These are phyloP conservation scores for Xenops minutus DNA, from an alignment of 2,797 vertebrate species.

Conservation along the genomic window DNA sequence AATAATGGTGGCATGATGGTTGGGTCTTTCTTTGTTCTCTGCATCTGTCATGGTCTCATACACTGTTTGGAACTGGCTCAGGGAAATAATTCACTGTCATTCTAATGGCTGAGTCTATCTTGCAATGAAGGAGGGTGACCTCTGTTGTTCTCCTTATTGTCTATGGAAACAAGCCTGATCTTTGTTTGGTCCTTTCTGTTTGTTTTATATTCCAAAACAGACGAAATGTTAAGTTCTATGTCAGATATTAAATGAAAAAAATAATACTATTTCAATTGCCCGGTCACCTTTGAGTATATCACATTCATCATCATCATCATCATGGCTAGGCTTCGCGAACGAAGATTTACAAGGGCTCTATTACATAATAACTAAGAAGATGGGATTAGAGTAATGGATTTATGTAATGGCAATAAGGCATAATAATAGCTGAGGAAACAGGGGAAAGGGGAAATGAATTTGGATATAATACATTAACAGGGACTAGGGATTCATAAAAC, in stretches of 20 bases:
- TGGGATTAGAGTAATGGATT: constrained; percentile 23
- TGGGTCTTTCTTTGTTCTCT: not conserved
- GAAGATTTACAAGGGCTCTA: too few species aligned
- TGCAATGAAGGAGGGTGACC: not conserved
- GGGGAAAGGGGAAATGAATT: not conserved
- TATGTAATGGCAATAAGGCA: not conserved
- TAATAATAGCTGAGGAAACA: constrained; percentile 1
- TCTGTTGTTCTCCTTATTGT: not conserved
- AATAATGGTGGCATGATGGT: not conserved
- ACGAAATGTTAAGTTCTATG: constrained; percentile 36
- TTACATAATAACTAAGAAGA: constrained; percentile 67
- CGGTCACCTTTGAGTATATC: constrained; percentile 42
- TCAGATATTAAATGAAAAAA: constrained; percentile 68
- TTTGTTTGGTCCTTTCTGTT: constrained; percentile 8
- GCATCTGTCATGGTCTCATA: not conserved
- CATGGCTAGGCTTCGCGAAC: too few species aligned
- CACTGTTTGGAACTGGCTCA: not conserved
- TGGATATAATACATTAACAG: constrained; percentile 5
- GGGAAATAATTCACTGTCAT: not conserved
- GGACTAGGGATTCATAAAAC: not conserved
- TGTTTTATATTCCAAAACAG: constrained; percentile 39
- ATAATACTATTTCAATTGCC: constrained; percentile 58
- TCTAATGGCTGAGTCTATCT: not conserved
- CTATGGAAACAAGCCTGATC: not conserved
- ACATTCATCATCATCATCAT: not conserved